phyloP scores from a whole-genome alignment of 2,113 vertebrate genomes.

The Gallinago jamesoni region DNA sequence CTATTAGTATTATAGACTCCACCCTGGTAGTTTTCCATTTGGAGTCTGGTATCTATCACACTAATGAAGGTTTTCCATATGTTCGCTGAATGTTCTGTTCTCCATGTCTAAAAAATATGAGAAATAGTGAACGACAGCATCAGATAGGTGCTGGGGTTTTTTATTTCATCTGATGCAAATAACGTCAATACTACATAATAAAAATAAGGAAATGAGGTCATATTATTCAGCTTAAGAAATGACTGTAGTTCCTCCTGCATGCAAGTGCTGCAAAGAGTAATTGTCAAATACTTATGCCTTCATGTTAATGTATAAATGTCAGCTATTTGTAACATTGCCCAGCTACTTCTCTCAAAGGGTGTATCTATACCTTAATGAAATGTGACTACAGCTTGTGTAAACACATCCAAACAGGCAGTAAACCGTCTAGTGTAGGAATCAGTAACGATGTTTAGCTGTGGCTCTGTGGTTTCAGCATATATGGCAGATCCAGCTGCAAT shows the following conservation, averaged over 20 bases:
- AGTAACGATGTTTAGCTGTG: not conserved
- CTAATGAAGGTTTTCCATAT: not conserved
- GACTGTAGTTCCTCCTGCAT: not conserved
- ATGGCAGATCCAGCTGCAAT: not conserved
- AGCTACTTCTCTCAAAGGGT: not conserved
- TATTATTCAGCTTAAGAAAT: conserved; percentile 27
- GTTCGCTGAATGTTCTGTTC: not conserved
- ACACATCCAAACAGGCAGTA: not conserved
- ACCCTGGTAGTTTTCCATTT: not conserved
- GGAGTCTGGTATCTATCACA: not conserved
- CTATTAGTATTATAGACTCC: not conserved
- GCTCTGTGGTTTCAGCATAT: not conserved
- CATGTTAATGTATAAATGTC: not conserved
- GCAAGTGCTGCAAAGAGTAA: not conserved
- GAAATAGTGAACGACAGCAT: not conserved
- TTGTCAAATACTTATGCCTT: not conserved
- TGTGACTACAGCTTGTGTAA: not conserved
- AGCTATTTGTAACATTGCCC: not conserved
- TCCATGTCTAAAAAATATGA: not conserved
- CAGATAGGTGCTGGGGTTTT: not conserved
- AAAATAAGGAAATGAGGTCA: conserved; percentile 41
- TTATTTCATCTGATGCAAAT: conserved; percentile 1
- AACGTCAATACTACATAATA: not conserved
- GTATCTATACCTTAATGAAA: not conserved
- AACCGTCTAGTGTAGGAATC: not conserved